A percentile compares a stretch with the other conserved stretches of the same genome.
Conservation (phyloP, 2,797 vertebrate genomes). For the Vespertilio murinus region DNA sequence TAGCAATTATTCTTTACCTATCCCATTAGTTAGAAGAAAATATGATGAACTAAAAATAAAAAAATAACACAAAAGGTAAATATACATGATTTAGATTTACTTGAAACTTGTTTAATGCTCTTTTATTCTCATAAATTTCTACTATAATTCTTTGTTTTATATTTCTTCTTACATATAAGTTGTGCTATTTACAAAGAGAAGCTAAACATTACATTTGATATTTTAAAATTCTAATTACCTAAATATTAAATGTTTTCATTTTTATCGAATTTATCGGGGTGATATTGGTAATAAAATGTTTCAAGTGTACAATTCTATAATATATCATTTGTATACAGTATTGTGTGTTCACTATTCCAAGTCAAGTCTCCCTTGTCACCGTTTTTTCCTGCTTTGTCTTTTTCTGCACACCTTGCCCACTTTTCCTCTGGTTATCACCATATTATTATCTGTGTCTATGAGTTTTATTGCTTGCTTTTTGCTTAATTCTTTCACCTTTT, state of each 20-base stretch:
- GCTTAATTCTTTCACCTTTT: background rate
- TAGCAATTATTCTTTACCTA: background rate
- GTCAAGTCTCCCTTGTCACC: background rate
- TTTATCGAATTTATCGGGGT: background rate
- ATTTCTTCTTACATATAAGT: conserved; percentile 47
- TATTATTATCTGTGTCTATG: background rate
- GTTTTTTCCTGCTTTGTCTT: background rate
- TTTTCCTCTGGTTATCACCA: background rate
- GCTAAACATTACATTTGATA: conserved; percentile 67
- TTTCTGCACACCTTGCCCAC: no score
- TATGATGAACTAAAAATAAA: background rate
- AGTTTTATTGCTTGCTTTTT: background rate
- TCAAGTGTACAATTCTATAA: background rate
- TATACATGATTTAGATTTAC: background rate
- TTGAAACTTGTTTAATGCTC: background rate
- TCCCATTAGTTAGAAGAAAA: background rate
- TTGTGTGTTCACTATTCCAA: background rate
- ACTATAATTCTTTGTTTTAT: background rate
- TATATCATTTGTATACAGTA: background rate
- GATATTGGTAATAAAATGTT: background rate
- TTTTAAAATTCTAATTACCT: conserved; percentile 40
- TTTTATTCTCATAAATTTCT: conserved; percentile 29
- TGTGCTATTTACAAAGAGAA: conserved; percentile 65
- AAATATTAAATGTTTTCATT: conserved; percentile 36
- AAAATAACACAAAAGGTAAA: conserved; percentile 9